Base-by-base conservation (phyloP, 2,113 vertebrate genomes). In the Tetrao urogallus region DNA sequence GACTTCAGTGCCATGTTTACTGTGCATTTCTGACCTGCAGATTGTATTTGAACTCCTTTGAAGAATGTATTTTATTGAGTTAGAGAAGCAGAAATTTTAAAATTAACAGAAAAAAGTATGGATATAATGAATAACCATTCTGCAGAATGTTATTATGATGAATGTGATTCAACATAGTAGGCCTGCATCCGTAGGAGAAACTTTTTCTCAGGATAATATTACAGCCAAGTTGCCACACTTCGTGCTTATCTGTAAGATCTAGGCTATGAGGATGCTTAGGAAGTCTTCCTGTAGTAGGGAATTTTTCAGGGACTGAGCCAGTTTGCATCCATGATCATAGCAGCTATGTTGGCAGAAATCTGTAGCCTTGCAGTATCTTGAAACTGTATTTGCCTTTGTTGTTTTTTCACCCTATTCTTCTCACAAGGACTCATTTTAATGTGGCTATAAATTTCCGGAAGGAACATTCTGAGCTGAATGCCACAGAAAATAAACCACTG, bases 391-490 rank as follows among this genome's bases (percentile, higher is more conserved):
- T 64, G 80, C 76, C 65, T 91, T 52, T n/a, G 20, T 70, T 90
- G 34, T 32, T 57, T 40, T 82, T 88, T 25, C 42, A 87, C 52
- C 36, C 57, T 61, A 36, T 65, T 36, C 30, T 57, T 52, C 38
- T 86, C 40, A 42, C 88, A 88, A 95, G 80, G 94, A 89, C 76
- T 97, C 36, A 4, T 34, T 92, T 92, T 90, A 92, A 90, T 72
- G 88, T 8, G 16, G 28, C 88, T 69, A 90, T 94, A 94, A 97
- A 92, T 94, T 95, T 95, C 95, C 63, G 65, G 77, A 87, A 79
- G 81, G 74, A 89, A 93, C 58, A 7, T 87, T 80, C 58, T 94
- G 73, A 92, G 40, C 82, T 38, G 71, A 90, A 73, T 66, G 70
- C 54, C 57, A 81, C 73, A 83, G 91, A 80, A 94, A 91, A 83